Evolutionary conservation across 2,888 invertebrate genomes (phyloP).

Genomic region (Tryphoninae sp.): DNA sequence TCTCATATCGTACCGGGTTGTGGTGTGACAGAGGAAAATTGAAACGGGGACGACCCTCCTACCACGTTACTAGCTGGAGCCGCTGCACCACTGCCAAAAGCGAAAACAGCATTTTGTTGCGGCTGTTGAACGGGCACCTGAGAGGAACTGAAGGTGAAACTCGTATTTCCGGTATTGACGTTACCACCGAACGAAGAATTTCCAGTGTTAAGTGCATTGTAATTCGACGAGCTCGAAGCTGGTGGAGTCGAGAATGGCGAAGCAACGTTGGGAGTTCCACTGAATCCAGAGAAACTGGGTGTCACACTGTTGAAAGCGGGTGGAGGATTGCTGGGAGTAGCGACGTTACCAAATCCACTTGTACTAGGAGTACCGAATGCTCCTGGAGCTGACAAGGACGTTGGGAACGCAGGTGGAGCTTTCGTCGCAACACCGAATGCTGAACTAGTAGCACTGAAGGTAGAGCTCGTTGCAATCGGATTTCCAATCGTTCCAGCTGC

Average conservation of each 20-base stretch:
- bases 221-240: conserved; percentile 56
- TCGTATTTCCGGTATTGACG: conserved; percentile 38
- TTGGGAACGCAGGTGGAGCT: conserved; percentile 17
- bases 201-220: conserved; percentile 51
- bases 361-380: conserved; percentile 17
- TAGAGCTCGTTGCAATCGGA: conserved; percentile 1
- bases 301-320: conserved; percentile 45
- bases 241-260: conserved; percentile 65
- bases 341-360: not conserved
- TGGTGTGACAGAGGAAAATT: conserved; percentile 71
- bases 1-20: conserved; percentile 69
- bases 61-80: conserved; percentile 52
- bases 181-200: conserved; percentile 33
- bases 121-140: conserved; percentile 48
- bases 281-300: conserved; percentile 51
- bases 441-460: conserved; percentile 47
- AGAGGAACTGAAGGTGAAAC: conserved; percentile 61
- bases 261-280: conserved; percentile 33
- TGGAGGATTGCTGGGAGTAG: conserved; percentile 31
- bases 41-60: conserved; percentile 67
- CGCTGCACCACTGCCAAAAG: conserved; percentile 51
- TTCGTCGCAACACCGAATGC: conserved; percentile 47
- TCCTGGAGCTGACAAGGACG: not conserved
- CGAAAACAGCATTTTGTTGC: conserved; percentile 55
- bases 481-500: not conserved